Conservation (phyloP, 2,888 invertebrate species). For the Teleogryllus oceanicus region DNA sequence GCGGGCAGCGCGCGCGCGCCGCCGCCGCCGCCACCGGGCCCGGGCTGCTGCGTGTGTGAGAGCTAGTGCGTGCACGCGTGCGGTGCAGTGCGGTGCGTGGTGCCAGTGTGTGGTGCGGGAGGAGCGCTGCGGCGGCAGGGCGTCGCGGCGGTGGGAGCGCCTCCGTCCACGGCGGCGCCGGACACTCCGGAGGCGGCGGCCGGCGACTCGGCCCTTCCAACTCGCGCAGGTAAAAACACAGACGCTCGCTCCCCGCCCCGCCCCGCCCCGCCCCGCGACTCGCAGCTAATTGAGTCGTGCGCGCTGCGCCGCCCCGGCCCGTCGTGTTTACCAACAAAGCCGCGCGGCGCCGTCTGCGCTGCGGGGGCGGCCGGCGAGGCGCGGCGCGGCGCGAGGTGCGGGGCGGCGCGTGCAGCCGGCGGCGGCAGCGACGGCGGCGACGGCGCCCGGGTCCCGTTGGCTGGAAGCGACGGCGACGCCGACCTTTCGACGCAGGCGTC, state of each 20-base stretch:
- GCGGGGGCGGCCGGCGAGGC: background rate
- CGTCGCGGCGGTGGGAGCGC: background rate
- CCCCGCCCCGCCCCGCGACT: background rate
- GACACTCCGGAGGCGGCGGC: background rate
- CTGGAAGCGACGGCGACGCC: background rate
- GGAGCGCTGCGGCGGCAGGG: background rate
- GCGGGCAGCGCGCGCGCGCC: background rate
- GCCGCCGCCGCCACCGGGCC: background rate
- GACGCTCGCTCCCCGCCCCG: background rate
- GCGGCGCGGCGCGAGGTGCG: background rate
- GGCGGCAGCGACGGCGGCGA: background rate
- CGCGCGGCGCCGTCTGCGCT: background rate
- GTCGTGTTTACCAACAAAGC: background rate
- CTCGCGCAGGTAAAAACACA: background rate
- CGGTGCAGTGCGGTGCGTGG: too few species aligned
- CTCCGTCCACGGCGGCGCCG: background rate
- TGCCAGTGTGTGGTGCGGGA: background rate
- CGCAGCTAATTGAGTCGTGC: background rate
- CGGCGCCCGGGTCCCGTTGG: background rate
- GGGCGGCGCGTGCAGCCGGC: background rate
- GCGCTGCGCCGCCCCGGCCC: background rate
- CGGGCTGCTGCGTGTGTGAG: background rate
- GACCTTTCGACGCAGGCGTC: too few species aligned
- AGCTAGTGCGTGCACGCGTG: too few species aligned
- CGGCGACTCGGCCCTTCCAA: background rate